Percentiles rank a stretch among this genome's conserved stretches.
phyloP scores from a whole-genome alignment of 2,113 vertebrate genomes.

The Lophochroa leadbeateri region DNA sequence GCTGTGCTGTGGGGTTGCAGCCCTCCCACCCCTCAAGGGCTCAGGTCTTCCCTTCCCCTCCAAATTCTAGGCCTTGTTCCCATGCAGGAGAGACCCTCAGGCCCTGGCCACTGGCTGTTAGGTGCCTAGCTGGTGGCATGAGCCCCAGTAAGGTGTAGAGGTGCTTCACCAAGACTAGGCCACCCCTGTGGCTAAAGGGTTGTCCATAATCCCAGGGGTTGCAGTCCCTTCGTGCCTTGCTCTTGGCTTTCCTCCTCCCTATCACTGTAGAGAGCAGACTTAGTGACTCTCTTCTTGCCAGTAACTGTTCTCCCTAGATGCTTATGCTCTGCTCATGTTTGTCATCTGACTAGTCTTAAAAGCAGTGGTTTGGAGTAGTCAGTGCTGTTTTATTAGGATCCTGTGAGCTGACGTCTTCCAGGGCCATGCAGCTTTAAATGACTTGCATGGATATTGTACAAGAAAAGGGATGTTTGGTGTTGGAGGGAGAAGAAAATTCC shows the following conservation, averaged over 20 bases:
- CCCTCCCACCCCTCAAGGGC: neutral
- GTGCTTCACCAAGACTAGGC: neutral
- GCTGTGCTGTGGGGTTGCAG: fast-evolving
- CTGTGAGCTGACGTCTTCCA: neutral
- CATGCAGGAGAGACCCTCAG: neutral
- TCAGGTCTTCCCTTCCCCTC: neutral
- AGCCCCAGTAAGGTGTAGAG: neutral
- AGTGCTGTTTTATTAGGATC: neutral
- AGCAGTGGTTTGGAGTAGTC: neutral
- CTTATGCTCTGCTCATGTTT: neutral
- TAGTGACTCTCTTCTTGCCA: neutral
- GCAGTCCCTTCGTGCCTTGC: neutral
- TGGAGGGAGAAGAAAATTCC: neutral
- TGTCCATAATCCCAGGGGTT: neutral
- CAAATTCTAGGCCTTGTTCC: neutral
- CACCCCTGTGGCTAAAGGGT: neutral
- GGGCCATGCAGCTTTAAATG: fast-evolving
- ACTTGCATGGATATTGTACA: neutral
- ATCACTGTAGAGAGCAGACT: neutral
- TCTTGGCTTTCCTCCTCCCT: neutral
- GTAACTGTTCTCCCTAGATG: neutral
- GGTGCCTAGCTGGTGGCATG: neutral
- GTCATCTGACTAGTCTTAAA: neutral
- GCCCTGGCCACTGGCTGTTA: neutral
- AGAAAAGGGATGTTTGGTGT: neutral